Evolutionary conservation across 2,113 vertebrate genomes (phyloP), one percentile per base, ranked within the genome.

Genomic region (Corapipo altera): DNA sequence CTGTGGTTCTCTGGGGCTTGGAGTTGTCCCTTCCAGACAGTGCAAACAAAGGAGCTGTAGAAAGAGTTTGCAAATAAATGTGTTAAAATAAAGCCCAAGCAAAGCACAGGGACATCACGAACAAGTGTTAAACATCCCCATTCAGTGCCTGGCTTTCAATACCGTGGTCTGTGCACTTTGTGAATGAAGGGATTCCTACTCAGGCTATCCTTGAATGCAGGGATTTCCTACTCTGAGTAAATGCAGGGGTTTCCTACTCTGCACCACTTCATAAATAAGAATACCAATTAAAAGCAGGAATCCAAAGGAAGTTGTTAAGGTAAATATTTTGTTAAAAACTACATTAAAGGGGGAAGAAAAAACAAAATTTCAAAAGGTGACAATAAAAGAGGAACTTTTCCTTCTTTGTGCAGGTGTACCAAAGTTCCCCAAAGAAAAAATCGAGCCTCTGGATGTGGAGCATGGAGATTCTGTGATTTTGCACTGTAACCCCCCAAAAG

Each of bases 391-490:
- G 59, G 16, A 24, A 65, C 1, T 62, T 78, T 4, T 76, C 79
- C 79, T 73, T 95, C 89, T 91, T 90, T 86, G 27, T 85, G 46
- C 86, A 99, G 99, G 98, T 96, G 98, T 99, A 49, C 99, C 99
- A 13, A 99, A 99, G 97, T 99, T 99, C 87, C 99, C 99, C 1
- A 99, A 99, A 95, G 99, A 99, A 91, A 99, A 98, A 33, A 99
- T 99, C 1, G 98, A 99, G 17, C 99, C 99, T 37, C 95, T 99
- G 5, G 97, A 98, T 49, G 99, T 99, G 59, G 98, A 99, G 69
- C 98, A 99, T 74, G 99, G 99, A 6, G 98, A 99, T 78, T 88
- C 99, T 28, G 98, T 99, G 61, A 97, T 98, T 85, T 97, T 99
- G 43, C 97, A 97, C 15, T 99, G 99, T 77, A 98, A 99, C 49